Base-by-base conservation (phyloP, 1,140 invertebrate species). In the Coenobita brevimanus region DNA sequence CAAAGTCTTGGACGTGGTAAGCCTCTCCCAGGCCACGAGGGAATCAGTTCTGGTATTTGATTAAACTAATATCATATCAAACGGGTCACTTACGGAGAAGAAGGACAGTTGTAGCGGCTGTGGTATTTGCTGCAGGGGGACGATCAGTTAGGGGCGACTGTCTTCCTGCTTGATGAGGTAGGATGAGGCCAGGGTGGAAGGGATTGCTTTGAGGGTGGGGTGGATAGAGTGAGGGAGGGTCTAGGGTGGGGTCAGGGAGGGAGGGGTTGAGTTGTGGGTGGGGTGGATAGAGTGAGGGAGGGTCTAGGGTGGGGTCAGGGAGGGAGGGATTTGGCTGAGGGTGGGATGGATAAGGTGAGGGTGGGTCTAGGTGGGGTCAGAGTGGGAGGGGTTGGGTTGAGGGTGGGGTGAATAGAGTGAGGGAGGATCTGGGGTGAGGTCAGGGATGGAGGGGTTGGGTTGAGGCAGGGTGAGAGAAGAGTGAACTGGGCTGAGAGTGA, bases 41-140 rank as follows among this genome's bases (percentile, higher is more conserved):
- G 73, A 85, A 85, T 85, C 83, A 64, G 50, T 85, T 57, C 13
- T 67, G 83, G 83, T 85, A 85, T 85, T 85, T 85, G 83, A 78
- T 85, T 85, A 85, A 85, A 78, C 83, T 85, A 85, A 85, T 85
- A 85, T 85, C 83, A 78, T 85, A 85, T 85, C 83, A 85, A 85
- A 85, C 83, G 83, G 33, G 71, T 85, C 54, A 73, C 54, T 78
- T 85, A 64, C 71, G 73, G 60, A 78, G 71, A 41, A 85, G 82
- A 76, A 85, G 82, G 82, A 83, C 82, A 83, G n/a, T 69, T 3
- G 69, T 33, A 17, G 41, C 41, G 36, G 46, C 24, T 75, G 30
- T 33, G 67, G 57, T 54, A 75, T 67, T 82, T 54, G 62, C 36
- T 78, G 60, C 73, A 73, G 33, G 43, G n/a, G 57, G 82, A n/a